A percentile compares a stretch with the other conserved stretches of the same genome.
These are phyloP conservation scores for Sinhomidia bicolor DNA, from an alignment of 2,888 invertebrate species.

Conservation along the genomic window DNA sequence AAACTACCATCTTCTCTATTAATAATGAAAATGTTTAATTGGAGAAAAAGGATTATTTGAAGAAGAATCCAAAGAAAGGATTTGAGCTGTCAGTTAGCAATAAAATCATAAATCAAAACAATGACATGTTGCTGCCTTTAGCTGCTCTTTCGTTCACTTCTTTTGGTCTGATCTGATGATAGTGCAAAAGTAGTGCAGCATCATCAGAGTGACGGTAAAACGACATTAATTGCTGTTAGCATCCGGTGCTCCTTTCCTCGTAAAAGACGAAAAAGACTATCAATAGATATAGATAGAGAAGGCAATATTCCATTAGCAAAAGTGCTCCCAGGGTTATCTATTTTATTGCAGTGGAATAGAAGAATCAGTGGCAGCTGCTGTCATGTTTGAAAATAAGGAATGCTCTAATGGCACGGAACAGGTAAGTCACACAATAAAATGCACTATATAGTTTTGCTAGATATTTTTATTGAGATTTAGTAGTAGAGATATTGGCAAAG, in stretches of 20 bases:
- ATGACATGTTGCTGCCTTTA: conserved; percentile 27
- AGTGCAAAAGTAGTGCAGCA: background rate
- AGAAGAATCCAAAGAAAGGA: background rate
- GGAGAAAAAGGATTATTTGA: too few species aligned
- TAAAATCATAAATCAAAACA: conserved; percentile 47
- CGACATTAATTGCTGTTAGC: conserved; percentile 23
- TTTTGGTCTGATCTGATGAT: background rate
- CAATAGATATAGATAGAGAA: background rate
- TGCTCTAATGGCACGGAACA: conserved; percentile 74
- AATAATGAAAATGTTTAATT: too few species aligned
- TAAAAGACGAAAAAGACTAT: background rate
- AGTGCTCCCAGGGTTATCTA: conserved; percentile 13
- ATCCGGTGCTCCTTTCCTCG: conserved; percentile 21
- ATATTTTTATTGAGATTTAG: too few species aligned
- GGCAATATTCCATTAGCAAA: background rate
- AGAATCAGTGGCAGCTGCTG: conserved; percentile 5
- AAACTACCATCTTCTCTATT: too few species aligned
- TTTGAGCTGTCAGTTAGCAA: background rate
- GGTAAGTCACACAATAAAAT: conserved; percentile 60
- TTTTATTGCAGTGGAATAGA: conserved; percentile 6
- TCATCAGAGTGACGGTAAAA: conserved; percentile 27
- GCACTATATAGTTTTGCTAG: too few species aligned
- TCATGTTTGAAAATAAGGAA: conserved; percentile 71
- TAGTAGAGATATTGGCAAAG: too few species aligned
- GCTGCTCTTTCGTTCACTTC: background rate